Conservation (phyloP, 2,113 vertebrate genomes). For the Australoheros scitulus region DNA sequence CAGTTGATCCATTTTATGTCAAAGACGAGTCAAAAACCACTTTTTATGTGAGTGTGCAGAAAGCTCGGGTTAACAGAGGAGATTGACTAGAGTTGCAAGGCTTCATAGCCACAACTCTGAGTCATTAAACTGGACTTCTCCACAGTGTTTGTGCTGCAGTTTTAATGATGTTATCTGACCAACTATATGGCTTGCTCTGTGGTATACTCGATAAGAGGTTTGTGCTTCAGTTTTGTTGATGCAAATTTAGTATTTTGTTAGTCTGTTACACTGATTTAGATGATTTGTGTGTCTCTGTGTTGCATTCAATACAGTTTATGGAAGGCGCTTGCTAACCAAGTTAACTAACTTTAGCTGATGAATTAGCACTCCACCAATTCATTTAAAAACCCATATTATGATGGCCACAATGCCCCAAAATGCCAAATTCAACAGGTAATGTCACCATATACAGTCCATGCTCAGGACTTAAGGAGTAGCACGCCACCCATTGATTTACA, state of each 20-base stretch:
- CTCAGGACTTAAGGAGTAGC: not conserved
- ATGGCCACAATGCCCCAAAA: not conserved
- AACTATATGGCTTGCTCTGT: not conserved
- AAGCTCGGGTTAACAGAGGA: too few species aligned
- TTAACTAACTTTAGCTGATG: not conserved
- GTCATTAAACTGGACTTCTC: not conserved
- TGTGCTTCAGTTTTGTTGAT: not conserved
- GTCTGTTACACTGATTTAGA: not conserved
- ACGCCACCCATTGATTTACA: not conserved
- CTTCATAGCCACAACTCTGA: too few species aligned
- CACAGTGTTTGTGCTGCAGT: not conserved
- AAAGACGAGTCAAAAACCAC: too few species aligned
- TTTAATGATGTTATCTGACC: not conserved
- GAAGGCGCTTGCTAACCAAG: not conserved
- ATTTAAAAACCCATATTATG: accelerated
- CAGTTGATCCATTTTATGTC: too few species aligned
- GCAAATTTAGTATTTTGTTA: not conserved
- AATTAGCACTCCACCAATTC: not conserved
- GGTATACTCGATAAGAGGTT: not conserved
- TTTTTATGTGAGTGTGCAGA: too few species aligned
- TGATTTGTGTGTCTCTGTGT: not conserved
- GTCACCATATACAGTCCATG: not conserved
- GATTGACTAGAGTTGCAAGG: too few species aligned
- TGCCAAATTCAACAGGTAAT: not conserved
- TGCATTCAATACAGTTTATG: not conserved